These are phyloP conservation scores for Drosophila lutescens DNA, from an alignment of 2,888 invertebrate genomes.

Conservation along the genomic window DNA sequence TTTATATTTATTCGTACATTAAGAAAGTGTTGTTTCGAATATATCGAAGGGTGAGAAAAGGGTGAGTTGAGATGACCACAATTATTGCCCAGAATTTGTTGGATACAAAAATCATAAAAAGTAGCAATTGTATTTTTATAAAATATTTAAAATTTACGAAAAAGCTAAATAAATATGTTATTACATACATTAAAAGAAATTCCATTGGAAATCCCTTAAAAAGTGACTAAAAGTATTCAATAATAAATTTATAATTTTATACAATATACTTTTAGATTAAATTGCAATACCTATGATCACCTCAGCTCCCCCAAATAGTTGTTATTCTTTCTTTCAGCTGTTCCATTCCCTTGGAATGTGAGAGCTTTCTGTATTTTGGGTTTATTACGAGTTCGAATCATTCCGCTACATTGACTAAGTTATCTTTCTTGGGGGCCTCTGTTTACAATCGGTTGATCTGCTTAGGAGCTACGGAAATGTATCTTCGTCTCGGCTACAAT, in stretches of 20 bases:
- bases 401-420: conserved; percentile 20
- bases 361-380: not conserved
- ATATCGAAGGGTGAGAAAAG: conserved; percentile 10
- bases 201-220: not conserved
- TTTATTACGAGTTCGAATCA: not conserved
- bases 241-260: not conserved
- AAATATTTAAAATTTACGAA: too few relatives aligned
- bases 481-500: conserved; percentile 14
- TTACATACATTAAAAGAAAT: not conserved
- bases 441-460: conserved; percentile 26
- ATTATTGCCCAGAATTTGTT: too few relatives aligned
- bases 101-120: too few relatives aligned
- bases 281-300: not conserved
- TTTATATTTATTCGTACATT: conserved; percentile 21
- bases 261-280: not conserved
- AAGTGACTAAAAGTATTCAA: not conserved
- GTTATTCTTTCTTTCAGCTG: not conserved
- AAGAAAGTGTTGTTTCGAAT: conserved; percentile 18
- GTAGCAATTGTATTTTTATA: too few relatives aligned
- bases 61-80: not conserved
- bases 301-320: not conserved
- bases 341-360: not conserved
- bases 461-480: conserved; percentile 68
- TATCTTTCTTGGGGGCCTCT: conserved; percentile 9
- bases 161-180: too few relatives aligned